Percentiles rank a stretch among this genome's conserved stretches.
These are phyloP conservation scores for Erebia epiphron DNA, from an alignment of 2,888 invertebrate genomes.

Conservation along the genomic window DNA sequence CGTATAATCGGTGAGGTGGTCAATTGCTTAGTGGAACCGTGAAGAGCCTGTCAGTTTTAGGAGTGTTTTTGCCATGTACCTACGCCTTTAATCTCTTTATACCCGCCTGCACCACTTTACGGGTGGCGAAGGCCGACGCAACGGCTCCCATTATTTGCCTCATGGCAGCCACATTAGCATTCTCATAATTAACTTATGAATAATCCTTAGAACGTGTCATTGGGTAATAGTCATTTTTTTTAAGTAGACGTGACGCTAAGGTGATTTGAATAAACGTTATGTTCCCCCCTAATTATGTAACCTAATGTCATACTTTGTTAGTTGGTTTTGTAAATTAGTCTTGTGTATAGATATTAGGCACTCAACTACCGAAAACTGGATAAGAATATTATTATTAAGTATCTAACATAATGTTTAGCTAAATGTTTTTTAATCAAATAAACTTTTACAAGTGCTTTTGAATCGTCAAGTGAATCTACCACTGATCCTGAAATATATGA, in stretches of 20 bases:
- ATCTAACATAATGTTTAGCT: background rate
- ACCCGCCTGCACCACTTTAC: constrained; percentile 51
- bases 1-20: constrained; percentile 71
- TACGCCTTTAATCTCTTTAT: constrained; percentile 50
- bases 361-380: background rate
- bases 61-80: constrained; percentile 45
- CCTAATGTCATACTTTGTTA: constrained; percentile 13
- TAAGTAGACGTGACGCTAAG: constrained; percentile 24
- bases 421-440: no score
- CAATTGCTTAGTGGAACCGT: constrained; percentile 74
- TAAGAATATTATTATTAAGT: background rate
- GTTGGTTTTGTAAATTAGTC: constrained; percentile 14
- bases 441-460: no score
- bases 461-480: no score
- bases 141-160: constrained; percentile 62
- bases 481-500: no score
- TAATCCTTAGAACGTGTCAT: constrained; percentile 58
- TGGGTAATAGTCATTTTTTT: constrained; percentile 43
- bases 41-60: constrained; percentile 74
- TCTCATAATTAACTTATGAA: constrained; percentile 71
- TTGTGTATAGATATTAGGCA: background rate
- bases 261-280: constrained; percentile 26
- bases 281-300: constrained; percentile 23
- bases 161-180: constrained; percentile 68
- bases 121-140: constrained; percentile 73